Evolutionary conservation across 1,140 invertebrate genomes (phyloP).

Genomic region (Leguminivora glycinivorella): DNA sequence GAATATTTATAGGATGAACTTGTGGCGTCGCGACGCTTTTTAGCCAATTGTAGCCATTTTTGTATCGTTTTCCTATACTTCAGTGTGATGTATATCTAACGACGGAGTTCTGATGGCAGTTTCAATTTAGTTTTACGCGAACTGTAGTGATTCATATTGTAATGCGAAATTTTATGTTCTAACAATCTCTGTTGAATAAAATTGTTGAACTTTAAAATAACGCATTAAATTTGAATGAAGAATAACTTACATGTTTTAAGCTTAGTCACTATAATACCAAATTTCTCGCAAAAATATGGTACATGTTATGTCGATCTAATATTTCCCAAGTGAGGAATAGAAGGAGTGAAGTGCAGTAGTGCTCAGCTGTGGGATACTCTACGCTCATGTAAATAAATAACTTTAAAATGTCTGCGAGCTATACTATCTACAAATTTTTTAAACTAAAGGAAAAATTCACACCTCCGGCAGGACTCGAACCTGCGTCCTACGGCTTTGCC

Average conservation of each 20-base stretch:
- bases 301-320: background rate
- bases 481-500: too few species aligned
- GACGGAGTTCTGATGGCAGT: constrained; percentile 56
- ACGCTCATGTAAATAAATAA: too few species aligned
- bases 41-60: constrained; percentile 68
- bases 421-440: too few species aligned
- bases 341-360: too few species aligned
- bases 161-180: constrained; percentile 23
- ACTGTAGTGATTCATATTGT: background rate
- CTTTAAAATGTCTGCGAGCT: too few species aligned
- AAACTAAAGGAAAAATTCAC: too few species aligned
- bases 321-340: too few species aligned
- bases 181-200: background rate
- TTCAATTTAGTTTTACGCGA: constrained; percentile 41
- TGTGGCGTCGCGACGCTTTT: constrained; percentile 68
- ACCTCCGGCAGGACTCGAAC: too few species aligned
- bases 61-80: constrained; percentile 53
- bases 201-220: background rate
- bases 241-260: background rate
- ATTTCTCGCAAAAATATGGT: background rate
- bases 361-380: too few species aligned
- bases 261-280: background rate
- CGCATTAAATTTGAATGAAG: too few species aligned
- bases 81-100: constrained; percentile 49
- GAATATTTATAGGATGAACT: constrained; percentile 76